Percentiles rank a stretch among this genome's conserved stretches.
phyloP scores from a whole-genome alignment of 2,797 vertebrate genomes.

The Lithobates pipiens region DNA sequence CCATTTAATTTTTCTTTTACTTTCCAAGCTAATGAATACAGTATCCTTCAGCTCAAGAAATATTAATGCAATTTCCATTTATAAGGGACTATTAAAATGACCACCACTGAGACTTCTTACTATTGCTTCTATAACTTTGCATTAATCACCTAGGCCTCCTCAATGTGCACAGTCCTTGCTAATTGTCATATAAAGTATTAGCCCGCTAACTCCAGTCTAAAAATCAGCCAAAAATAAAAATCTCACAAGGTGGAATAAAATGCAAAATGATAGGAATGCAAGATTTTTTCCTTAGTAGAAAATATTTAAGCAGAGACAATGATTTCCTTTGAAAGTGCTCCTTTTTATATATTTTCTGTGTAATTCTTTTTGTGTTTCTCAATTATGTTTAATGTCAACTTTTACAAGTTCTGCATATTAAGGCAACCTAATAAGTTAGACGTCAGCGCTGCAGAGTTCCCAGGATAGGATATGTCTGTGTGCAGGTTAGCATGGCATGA shows the following conservation, averaged over 20 bases:
- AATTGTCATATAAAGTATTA: constrained; percentile 33
- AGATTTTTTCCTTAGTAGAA: too few relatives aligned
- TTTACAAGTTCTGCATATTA: too few relatives aligned
- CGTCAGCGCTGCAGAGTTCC: too few relatives aligned
- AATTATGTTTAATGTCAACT: too few relatives aligned
- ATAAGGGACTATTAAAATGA: constrained; percentile 50
- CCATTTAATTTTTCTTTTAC: constrained; percentile 2
- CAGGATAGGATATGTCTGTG: too few relatives aligned
- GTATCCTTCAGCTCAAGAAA: constrained; percentile 40
- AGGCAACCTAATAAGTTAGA: too few relatives aligned
- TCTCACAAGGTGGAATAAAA: constrained; percentile 5
- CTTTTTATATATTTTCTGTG: too few relatives aligned
- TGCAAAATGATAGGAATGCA: too few relatives aligned
- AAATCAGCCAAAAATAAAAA: neutral
- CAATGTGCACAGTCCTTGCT: constrained; percentile 7
- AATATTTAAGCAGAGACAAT: too few relatives aligned
- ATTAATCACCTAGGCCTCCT: constrained; percentile 33
- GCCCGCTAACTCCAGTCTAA: neutral
- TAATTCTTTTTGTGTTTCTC: too few relatives aligned
- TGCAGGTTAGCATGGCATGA: too few relatives aligned
- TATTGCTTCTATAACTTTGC: constrained; percentile 42
- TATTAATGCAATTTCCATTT: constrained; percentile 51
- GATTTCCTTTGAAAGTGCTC: too few relatives aligned
- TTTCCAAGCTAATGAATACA: constrained; percentile 38
- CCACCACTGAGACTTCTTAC: constrained; percentile 38